Evolutionary conservation across 35 echinoderm and acorn worm species (phyloP).

Genomic region (Heliocidaris erythrogramma): DNA sequence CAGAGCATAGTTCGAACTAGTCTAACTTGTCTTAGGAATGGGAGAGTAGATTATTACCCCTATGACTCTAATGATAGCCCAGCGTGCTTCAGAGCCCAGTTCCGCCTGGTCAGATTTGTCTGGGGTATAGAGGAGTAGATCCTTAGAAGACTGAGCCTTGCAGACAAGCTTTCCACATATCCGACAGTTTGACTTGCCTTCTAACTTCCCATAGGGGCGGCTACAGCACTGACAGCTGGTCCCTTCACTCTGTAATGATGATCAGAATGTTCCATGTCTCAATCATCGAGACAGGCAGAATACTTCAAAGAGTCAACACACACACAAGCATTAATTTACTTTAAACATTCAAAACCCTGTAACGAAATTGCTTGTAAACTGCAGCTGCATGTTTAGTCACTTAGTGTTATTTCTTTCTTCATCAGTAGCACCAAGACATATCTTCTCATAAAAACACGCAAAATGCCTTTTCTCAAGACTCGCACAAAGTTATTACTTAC

Average conservation of each 20-base stretch:
- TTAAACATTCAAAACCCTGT: no score
- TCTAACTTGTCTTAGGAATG: background rate
- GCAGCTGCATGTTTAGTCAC: no score
- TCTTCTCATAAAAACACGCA: no score
- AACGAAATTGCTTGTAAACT: no score
- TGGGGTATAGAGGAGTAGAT: slow-evolving; percentile 61
- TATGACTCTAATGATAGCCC: slow-evolving; percentile 66
- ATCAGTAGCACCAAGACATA: no score
- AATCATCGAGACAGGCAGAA: no score
- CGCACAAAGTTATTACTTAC: slow-evolving; percentile 47
- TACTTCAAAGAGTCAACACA: no score
- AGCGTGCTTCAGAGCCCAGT: slow-evolving; percentile 43
- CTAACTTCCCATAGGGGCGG: slow-evolving; percentile 27
- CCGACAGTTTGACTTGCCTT: slow-evolving; percentile 58
- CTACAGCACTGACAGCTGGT: slow-evolving; percentile 55
- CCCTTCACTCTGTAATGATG: slow-evolving; percentile 35
- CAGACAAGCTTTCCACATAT: slow-evolving; percentile 75
- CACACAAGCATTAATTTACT: no score
- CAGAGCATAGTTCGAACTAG: no score
- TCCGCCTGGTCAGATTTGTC: slow-evolving; percentile 51
- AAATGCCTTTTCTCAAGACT: no score
- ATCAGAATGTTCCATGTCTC: background rate
- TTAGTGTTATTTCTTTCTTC: no score
- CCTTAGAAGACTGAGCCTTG: slow-evolving; percentile 38
- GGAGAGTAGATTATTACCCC: slow-evolving; percentile 46